Evolutionary conservation across 2,888 invertebrate species (phyloP).

Genomic region (Dendrolimus houi): DNA sequence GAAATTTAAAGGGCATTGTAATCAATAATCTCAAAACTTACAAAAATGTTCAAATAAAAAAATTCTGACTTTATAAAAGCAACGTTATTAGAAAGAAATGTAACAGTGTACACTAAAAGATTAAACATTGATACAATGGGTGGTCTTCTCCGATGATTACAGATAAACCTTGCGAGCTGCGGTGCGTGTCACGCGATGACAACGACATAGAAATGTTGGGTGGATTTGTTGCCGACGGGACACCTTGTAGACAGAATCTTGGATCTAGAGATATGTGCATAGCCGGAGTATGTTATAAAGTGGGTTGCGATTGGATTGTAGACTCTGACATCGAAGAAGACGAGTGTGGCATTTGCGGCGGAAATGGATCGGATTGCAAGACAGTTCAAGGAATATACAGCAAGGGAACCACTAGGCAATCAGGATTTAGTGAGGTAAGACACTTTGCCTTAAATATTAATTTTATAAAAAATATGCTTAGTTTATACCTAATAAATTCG

Average conservation of each 20-base stretch:
- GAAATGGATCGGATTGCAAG: slow-evolving; percentile 87
- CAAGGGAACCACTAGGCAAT: slow-evolving; percentile 73
- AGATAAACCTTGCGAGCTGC: slow-evolving; percentile 88
- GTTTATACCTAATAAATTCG: no score
- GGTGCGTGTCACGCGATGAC: slow-evolving; percentile 86
- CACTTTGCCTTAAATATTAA: neutral
- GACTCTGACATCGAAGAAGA: slow-evolving; percentile 88
- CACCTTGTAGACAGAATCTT: slow-evolving; percentile 83
- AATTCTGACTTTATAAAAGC: no score
- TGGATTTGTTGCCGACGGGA: slow-evolving; percentile 88
- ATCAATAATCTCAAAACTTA: no score
- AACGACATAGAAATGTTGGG: slow-evolving; percentile 82
- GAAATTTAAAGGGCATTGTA: no score
- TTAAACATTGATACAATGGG: slow-evolving; percentile 24
- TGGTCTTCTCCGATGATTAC: slow-evolving; percentile 14
- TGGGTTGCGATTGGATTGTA: slow-evolving; percentile 94
- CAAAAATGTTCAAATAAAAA: no score
- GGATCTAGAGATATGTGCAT: slow-evolving; percentile 92
- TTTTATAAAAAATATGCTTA: no score
- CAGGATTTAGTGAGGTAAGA: slow-evolving; percentile 74
- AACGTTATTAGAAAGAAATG: no score
- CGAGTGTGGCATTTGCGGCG: slow-evolving; percentile 90
- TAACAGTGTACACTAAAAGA: slow-evolving; percentile 17
- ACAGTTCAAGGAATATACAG: slow-evolving; percentile 85
- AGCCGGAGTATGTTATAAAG: slow-evolving; percentile 80